Conservation (phyloP, 2,113 vertebrate genomes). For the Tretioscincus oriximinensis region DNA sequence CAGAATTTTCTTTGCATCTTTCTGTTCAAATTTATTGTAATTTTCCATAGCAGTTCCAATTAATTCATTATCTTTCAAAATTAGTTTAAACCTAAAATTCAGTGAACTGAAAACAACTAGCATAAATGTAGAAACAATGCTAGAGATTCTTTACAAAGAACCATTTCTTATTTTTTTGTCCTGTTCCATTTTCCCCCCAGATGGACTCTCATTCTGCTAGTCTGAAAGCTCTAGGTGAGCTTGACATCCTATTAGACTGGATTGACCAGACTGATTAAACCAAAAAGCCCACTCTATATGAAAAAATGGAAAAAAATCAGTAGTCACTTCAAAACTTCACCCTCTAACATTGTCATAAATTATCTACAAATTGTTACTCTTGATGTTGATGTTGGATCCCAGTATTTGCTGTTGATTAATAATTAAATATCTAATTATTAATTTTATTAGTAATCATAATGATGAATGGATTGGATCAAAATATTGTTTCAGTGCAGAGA, state of each 20-base stretch:
- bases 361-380: background rate
- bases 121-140: background rate
- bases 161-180: background rate
- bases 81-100: too few relatives aligned
- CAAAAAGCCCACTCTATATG: background rate
- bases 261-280: conserved; percentile 56
- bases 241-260: conserved; percentile 81
- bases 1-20: too few relatives aligned
- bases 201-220: conserved; percentile 68
- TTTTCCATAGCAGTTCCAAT: too few relatives aligned
- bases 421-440: too few relatives aligned
- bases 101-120: too few relatives aligned
- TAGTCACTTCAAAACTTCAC: background rate
- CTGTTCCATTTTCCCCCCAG: conserved; percentile 62
- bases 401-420: background rate
- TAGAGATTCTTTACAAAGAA: background rate
- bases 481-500: too few relatives aligned
- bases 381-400: background rate
- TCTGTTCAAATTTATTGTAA: too few relatives aligned
- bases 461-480: too few relatives aligned
- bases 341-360: background rate
- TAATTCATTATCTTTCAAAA: too few relatives aligned
- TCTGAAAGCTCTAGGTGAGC: conserved; percentile 81
- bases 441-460: too few relatives aligned
- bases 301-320: background rate